phyloP scores from a whole-genome alignment of 2,113 vertebrate species.

The Chloroceryle aenea region DNA sequence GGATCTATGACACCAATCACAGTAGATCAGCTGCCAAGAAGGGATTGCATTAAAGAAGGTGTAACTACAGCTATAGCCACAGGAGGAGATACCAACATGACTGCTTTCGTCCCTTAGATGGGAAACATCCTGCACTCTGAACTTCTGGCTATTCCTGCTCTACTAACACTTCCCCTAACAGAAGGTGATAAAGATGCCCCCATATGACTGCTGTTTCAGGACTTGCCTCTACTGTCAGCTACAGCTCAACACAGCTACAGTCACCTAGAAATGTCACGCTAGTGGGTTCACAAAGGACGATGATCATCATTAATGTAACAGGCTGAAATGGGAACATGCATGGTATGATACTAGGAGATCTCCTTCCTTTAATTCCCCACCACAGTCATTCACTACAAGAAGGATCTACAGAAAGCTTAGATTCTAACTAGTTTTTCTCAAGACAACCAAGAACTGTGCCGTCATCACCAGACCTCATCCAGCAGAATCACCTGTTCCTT shows the following conservation, averaged over 20 bases:
- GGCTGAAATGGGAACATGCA: neutral
- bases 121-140: neutral
- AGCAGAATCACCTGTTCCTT: neutral
- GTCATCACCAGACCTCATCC: neutral
- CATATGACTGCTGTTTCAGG: neutral
- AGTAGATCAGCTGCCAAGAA: neutral
- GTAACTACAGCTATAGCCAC: neutral
- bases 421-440: neutral
- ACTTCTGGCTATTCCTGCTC: neutral
- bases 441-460: neutral
- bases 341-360: rapidly evolving
- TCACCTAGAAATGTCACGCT: neutral
- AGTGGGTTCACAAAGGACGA: neutral
- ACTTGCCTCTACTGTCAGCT: neutral
- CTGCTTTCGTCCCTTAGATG: neutral
- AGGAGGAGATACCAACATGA: neutral
- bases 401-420: neutral
- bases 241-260: neutral
- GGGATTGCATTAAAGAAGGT: neutral
- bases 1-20: neutral
- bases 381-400: neutral
- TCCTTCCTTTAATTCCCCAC: neutral
- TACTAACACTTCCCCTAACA: neutral
- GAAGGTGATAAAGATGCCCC: neutral
- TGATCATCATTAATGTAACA: neutral